Evolutionary conservation across 2,888 invertebrate species (phyloP), one percentile per base, ranked within the genome.

Genomic region (Agrotis exclamationis): DNA sequence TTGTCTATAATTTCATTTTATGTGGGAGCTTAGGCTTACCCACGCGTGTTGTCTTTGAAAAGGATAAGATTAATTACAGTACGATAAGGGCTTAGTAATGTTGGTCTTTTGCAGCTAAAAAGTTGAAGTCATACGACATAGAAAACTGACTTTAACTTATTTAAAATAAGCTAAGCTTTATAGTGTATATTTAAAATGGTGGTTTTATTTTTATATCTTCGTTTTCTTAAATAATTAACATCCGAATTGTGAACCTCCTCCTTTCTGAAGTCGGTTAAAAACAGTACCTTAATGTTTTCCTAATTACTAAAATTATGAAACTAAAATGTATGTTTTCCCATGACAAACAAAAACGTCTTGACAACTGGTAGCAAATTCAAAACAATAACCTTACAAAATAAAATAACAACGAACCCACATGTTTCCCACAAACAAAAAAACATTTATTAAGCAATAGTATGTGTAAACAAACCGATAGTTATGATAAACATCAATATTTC

Each of bases 1-100:
- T 81, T 89, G 86, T 86, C 88, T 89, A 89, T 92, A 91, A 92
- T 93, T 92, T 93, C 87, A 90, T 92, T n/a, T 93, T 88, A 93
- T 92, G 92, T 92, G 92, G 90, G 93, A 93, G 88, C 84, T 70
- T 82, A 75, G 93, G 88, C 84, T 70, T 82, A 75, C 73, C 87
- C 87, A 88, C 87, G 87, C 87, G 72, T 83, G 86, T 90, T 89
- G 83, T 86, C 85, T 86, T 89, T 87, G 87, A 89, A 85, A 89
- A 86, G 85, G 86, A 84, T 85, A 88, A 89, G 88, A 87, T 90
- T 83, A 87, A 89, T 90, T 89, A 83, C 83, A 85, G 83, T 79
- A 84, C 73, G 79, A 85, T 84, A 86, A 89, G 82, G 86, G 85
- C 70, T 84, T 85, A 78, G 78, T 80, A 87, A 71, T 76, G 58